phyloP scores from a whole-genome alignment of 2,113 vertebrate genomes.

The Amblyornis subalaris region DNA sequence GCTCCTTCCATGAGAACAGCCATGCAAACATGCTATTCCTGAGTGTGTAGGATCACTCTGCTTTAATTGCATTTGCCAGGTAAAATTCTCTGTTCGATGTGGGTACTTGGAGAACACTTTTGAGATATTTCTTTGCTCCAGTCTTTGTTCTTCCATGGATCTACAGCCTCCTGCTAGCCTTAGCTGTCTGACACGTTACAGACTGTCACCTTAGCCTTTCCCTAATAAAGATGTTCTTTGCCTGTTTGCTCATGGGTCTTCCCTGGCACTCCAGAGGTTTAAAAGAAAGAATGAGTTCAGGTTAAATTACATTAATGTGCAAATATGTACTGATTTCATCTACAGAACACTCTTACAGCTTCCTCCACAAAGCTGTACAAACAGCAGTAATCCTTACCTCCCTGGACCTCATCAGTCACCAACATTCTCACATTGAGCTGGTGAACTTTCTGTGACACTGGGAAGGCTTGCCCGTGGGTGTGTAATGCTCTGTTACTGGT shows the following conservation, averaged over 20 bases:
- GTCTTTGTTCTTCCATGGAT: neutral
- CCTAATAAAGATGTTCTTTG: conserved; percentile 14
- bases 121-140: neutral
- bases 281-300: conserved; percentile 30
- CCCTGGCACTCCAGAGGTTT: conserved; percentile 2
- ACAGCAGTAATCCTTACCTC: conserved; percentile 23
- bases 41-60: neutral
- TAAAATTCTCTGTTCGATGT: neutral
- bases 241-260: conserved; percentile 34
- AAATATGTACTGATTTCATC: conserved; percentile 61
- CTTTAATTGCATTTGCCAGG: neutral
- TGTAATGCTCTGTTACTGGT: neutral
- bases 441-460: conserved; percentile 17
- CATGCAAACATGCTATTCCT: neutral
- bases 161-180: neutral
- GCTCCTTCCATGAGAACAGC: neutral
- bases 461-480: neutral
- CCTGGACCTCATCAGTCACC: conserved; percentile 28
- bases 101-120: neutral
- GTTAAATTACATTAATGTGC: conserved; percentile 54
- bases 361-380: conserved; percentile 48
- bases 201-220: neutral
- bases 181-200: neutral
- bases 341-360: conserved; percentile 23
- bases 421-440: neutral